Percentiles rank a stretch among this genome's conserved stretches.
phyloP scores from a whole-genome alignment of 2,113 vertebrate genomes.

The Xiphias gladius region DNA sequence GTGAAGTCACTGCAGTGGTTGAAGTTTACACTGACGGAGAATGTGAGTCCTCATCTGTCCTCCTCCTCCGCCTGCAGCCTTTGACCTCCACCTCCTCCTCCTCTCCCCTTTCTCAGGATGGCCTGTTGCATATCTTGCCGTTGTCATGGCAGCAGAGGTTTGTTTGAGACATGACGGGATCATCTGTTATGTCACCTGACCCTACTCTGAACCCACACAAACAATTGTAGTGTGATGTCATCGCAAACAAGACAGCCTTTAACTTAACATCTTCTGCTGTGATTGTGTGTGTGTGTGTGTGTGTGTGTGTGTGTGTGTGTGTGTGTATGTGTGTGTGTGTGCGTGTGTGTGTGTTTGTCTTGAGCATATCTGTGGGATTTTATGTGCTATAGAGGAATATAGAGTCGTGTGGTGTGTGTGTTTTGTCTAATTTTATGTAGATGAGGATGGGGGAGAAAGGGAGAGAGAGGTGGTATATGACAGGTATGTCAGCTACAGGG shows the following conservation, averaged over 20 bases:
- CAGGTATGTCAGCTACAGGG: conserved; percentile 58
- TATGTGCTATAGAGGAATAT: conserved; percentile 21
- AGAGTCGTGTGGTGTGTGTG: conserved; percentile 27
- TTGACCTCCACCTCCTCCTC: conserved; percentile 57
- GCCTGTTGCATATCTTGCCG: conserved; percentile 68
- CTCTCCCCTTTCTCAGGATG: conserved; percentile 12
- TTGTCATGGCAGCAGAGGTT: conserved; percentile 71
- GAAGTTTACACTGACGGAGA: conserved; percentile 47
- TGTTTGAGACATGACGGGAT: conserved; percentile 71
- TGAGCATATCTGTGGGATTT: neutral
- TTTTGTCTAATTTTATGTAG: conserved; percentile 25
- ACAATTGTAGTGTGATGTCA: conserved; percentile 54
- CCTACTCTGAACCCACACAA: conserved; percentile 69
- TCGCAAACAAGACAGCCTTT: conserved; percentile 50
- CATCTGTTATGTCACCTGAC: conserved; percentile 80
- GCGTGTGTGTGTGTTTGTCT: conserved; percentile 10
- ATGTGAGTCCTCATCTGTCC: conserved; percentile 64
- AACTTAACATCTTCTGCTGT: conserved; percentile 11
- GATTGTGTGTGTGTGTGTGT: conserved; percentile 17
- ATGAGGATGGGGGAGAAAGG: conserved; percentile 26
- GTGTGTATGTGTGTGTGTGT: conserved; percentile 41
- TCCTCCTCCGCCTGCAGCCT: conserved; percentile 57
- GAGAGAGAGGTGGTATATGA: conserved; percentile 50
- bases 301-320: conserved; percentile 24
- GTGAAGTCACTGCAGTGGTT: conserved; percentile 16